Percentiles rank a stretch among this genome's conserved stretches.
These are phyloP conservation scores for Antechinus flavipes DNA, from an alignment of 2,113 vertebrate species.

Conservation along the genomic window DNA sequence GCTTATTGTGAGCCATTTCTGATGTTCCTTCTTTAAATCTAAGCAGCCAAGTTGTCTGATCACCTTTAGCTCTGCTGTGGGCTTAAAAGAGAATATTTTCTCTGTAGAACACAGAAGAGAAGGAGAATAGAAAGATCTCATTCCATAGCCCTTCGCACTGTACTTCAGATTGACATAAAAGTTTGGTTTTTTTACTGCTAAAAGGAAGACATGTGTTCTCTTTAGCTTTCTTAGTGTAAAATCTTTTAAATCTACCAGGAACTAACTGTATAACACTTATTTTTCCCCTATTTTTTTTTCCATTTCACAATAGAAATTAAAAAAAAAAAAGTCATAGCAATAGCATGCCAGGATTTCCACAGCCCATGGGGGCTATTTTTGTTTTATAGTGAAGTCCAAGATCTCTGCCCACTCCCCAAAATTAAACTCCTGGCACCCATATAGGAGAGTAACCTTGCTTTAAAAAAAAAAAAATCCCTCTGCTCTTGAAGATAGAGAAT, in stretches of 20 bases:
- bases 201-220: background rate
- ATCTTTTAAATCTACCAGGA: conserved; percentile 33
- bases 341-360: background rate
- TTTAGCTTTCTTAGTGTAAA: background rate
- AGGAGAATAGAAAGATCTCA: background rate
- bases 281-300: conserved; percentile 33
- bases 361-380: background rate
- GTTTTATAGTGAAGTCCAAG: background rate
- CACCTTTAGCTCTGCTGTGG: background rate
- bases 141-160: background rate
- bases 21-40: background rate
- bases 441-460: too few species aligned
- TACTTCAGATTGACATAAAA: background rate
- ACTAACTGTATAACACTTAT: background rate
- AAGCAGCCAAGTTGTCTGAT: background rate
- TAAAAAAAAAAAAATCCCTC: too few species aligned
- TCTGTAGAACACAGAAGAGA: background rate
- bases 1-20: background rate
- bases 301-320: conserved; percentile 38
- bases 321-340: background rate
- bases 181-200: background rate
- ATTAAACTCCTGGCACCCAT: background rate
- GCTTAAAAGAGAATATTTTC: background rate
- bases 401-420: background rate
- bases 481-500: too few species aligned